Evolutionary conservation across 2,888 invertebrate genomes (phyloP).

Genomic region (Lithophane socia): DNA sequence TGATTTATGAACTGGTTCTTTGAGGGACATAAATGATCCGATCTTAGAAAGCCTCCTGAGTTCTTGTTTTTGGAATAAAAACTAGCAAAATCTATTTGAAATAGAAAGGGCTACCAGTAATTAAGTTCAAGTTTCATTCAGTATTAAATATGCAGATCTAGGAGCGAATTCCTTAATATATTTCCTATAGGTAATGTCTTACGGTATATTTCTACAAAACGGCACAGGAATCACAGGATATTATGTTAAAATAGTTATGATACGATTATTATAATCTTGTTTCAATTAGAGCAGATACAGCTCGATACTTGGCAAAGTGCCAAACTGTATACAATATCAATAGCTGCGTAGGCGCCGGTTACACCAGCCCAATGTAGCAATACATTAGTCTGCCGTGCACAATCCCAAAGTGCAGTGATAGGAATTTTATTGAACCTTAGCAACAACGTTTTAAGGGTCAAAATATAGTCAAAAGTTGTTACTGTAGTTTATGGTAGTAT

Average conservation of each 20-base stretch:
- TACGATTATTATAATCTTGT: constrained; percentile 20
- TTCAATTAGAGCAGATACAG: constrained; percentile 43
- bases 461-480: not conserved
- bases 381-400: not conserved
- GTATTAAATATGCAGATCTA: no score
- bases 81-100: not conserved
- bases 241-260: constrained; percentile 10
- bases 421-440: constrained; percentile 1
- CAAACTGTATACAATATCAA: constrained; percentile 40
- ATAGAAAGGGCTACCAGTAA: not conserved
- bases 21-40: not conserved
- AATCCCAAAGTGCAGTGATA: not conserved
- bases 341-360: constrained; percentile 44
- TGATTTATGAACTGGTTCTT: constrained; percentile 17
- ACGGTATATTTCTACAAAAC: not conserved
- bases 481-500: constrained; percentile 7
- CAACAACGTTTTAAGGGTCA: constrained; percentile 11
- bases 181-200: not conserved
- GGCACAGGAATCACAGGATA: not conserved
- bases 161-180: not conserved
- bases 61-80: not conserved
- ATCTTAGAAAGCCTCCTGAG: not conserved
- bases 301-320: constrained; percentile 33
- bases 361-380: constrained; percentile 2
- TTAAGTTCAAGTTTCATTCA: not conserved